A percentile compares a stretch with the other conserved stretches of the same genome.
phyloP scores from a whole-genome alignment of 2,797 vertebrate genomes.

The Sebastes diploproa region DNA sequence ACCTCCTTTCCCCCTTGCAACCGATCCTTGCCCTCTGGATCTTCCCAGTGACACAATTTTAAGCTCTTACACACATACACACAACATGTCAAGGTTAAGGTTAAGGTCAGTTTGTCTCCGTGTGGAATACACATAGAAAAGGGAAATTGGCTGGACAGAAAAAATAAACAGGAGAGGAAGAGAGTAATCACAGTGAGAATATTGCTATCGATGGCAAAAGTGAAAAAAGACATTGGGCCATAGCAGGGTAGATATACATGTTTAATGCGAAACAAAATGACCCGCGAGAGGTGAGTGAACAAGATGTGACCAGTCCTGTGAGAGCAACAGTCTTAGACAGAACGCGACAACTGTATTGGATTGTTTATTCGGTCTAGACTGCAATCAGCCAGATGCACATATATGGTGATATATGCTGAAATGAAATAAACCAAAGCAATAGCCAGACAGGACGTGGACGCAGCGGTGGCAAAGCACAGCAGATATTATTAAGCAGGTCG shows the following conservation, averaged over 20 bases:
- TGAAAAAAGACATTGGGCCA: neutral
- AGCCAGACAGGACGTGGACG: constrained; percentile 4
- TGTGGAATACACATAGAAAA: constrained; percentile 29
- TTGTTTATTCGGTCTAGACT: constrained; percentile 5
- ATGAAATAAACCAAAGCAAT: constrained; percentile 16
- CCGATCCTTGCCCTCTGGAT: constrained; percentile 35
- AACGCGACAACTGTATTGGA: neutral
- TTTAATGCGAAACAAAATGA: constrained; percentile 13
- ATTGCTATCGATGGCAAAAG: neutral
- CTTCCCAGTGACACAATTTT: constrained; percentile 32
- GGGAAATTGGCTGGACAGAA: constrained; percentile 11
- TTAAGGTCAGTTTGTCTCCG: constrained; percentile 47
- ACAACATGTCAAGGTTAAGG: constrained; percentile 48
- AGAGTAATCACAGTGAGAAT: neutral
- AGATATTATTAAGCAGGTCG: constrained; percentile 43
- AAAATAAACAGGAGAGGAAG: neutral
- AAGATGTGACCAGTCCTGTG: constrained; percentile 7
- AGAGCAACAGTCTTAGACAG: neutral
- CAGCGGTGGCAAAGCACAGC: constrained; percentile 29
- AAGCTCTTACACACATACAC: constrained; percentile 16
- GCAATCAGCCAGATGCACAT: constrained; percentile 9
- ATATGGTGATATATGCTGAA: neutral
- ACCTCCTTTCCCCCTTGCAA: constrained; percentile 26
- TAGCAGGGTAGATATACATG: neutral
- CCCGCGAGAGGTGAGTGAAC: neutral